These are phyloP conservation scores for Pollenia amentaria DNA, from an alignment of 2,888 invertebrate genomes.

Conservation along the genomic window DNA sequence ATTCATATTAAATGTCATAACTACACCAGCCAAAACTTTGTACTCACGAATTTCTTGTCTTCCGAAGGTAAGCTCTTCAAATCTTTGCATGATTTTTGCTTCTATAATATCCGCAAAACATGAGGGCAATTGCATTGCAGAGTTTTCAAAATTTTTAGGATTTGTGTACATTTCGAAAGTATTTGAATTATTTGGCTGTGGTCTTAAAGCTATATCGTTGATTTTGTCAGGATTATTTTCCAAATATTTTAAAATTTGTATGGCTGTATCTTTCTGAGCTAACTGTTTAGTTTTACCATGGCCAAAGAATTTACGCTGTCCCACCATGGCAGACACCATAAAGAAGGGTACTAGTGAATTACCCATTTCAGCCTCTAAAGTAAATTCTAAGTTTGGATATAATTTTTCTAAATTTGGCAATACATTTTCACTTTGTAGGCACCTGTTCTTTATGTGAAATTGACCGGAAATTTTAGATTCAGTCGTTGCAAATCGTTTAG, in stretches of 20 bases:
- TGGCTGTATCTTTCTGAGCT: slow-evolving; percentile 32
- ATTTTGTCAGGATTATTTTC: slow-evolving; percentile 1
- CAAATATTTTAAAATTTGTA: slow-evolving; percentile 35
- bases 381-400: slow-evolving; percentile 44
- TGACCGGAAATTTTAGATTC: neutral
- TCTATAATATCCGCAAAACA: slow-evolving; percentile 38
- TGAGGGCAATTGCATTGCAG: slow-evolving; percentile 21
- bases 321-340: slow-evolving; percentile 42
- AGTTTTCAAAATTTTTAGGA: neutral
- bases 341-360: slow-evolving; percentile 4
- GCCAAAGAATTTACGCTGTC: slow-evolving; percentile 51
- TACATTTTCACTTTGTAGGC: neutral
- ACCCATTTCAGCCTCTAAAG: slow-evolving; percentile 46
- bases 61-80: neutral
- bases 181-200: neutral
- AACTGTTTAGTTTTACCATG: slow-evolving; percentile 51
- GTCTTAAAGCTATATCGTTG: fast-evolving
- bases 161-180: neutral
- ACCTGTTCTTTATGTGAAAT: neutral
- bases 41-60: slow-evolving; percentile 22
- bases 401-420: slow-evolving; percentile 1
- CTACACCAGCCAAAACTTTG: slow-evolving; percentile 60
- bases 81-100: slow-evolving; percentile 42
- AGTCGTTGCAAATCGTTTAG: neutral
- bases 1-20: slow-evolving; percentile 61